Conservation (phyloP, 37 sponge, comb jelly and placozoan species). For the Spongilla lacustris region DNA sequence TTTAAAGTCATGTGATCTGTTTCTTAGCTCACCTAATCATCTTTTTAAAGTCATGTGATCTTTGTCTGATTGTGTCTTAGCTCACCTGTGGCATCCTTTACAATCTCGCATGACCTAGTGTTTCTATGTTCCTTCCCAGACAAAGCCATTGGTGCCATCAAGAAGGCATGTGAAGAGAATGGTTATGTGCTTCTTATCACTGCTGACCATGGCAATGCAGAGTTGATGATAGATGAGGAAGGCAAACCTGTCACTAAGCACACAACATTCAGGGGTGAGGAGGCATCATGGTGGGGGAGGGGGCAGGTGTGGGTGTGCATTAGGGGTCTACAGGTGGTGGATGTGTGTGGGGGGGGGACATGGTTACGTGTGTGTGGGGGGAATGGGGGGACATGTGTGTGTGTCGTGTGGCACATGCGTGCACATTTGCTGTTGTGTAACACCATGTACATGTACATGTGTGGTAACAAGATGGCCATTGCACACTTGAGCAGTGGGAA, state of each 20-base stretch:
- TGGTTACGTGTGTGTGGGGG: background rate
- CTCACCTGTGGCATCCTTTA: too few species aligned
- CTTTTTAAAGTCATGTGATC: background rate
- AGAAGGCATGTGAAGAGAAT: constrained; percentile 76
- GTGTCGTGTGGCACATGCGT: background rate
- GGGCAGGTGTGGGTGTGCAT: too few species aligned
- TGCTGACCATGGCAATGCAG: constrained; percentile 98
- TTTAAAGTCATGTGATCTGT: too few species aligned
- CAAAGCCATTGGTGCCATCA: constrained; percentile 82
- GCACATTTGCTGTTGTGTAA: too few species aligned
- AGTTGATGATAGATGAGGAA: constrained; percentile 90
- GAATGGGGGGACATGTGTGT: background rate
- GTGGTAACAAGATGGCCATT: background rate
- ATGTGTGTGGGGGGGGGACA: background rate
- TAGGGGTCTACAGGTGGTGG: background rate
- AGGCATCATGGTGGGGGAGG: background rate
- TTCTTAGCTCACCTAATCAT: background rate
- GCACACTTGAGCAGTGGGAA: background rate
- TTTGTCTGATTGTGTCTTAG: background rate
- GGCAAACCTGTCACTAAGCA: constrained; percentile 95
- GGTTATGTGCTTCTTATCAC: constrained; percentile 90
- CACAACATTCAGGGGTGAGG: constrained; percentile 89
- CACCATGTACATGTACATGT: background rate
- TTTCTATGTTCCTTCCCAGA: constrained; percentile 24
- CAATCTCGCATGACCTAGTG: too few species aligned